A percentile compares a stretch with the other conserved stretches of the same genome.
These are phyloP conservation scores for Eupsittula cactorum DNA, from an alignment of 2,113 vertebrate genomes.

Conservation along the genomic window DNA sequence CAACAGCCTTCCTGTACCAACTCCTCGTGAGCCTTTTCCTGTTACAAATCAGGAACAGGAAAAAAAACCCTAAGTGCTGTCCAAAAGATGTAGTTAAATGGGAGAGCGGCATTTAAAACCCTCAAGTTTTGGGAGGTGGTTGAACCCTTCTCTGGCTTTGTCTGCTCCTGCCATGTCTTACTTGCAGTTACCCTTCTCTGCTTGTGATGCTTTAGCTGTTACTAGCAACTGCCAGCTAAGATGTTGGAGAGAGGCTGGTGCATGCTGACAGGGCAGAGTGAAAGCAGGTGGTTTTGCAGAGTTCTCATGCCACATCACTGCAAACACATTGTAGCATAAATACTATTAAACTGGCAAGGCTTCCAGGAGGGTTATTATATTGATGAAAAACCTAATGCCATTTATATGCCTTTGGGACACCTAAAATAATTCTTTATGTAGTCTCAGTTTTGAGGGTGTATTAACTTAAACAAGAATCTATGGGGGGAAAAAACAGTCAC, in stretches of 20 bases:
- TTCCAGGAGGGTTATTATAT: background rate
- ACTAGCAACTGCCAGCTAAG: background rate
- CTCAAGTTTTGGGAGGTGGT: background rate
- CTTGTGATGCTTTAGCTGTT: background rate
- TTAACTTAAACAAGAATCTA: background rate
- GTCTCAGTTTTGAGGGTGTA: background rate
- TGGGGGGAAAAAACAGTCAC: background rate
- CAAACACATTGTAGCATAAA: background rate
- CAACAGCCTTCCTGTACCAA: background rate
- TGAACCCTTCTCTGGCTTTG: background rate
- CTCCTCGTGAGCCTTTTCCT: background rate
- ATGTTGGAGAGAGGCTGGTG: background rate
- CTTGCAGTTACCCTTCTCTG: background rate
- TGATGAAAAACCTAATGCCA: background rate
- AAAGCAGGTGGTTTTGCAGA: background rate
- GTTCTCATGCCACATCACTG: accelerated
- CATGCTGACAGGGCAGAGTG: accelerated
- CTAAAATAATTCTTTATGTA: background rate
- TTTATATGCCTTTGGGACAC: background rate
- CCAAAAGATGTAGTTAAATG: background rate
- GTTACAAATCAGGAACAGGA: background rate
- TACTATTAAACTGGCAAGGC: background rate
- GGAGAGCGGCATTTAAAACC: background rate
- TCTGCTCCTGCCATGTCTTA: background rate
- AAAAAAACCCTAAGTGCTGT: background rate